phyloP scores from a whole-genome alignment of 2,113 vertebrate species.

The Oryzias melastigma region DNA sequence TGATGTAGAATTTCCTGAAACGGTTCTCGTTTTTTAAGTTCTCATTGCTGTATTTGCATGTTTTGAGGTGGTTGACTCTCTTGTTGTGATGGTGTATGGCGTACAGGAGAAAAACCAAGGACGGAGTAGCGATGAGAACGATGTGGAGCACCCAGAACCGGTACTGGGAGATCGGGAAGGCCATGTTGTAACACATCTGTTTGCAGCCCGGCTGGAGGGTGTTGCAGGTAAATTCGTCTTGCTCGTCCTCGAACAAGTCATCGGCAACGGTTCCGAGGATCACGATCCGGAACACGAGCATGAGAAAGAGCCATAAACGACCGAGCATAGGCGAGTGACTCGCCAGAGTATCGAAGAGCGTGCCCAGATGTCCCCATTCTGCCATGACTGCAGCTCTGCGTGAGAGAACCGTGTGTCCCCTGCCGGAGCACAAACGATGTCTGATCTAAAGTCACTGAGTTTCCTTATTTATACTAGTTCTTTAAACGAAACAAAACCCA shows the following conservation, averaged over 20 bases:
- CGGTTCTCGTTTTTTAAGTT: not conserved
- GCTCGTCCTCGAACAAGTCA: conserved; percentile 89
- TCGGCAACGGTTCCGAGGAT: conserved; percentile 89
- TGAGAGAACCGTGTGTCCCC: no score
- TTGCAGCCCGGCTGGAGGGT: conserved; percentile 92
- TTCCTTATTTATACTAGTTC: no score
- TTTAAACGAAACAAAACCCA: no score
- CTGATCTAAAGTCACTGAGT: no score
- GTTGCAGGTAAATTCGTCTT: conserved; percentile 89
- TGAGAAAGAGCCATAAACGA: conserved; percentile 89
- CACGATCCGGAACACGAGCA: conserved; percentile 90
- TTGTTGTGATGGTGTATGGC: conserved; percentile 84
- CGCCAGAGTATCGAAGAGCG: conserved; percentile 84
- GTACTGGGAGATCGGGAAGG: conserved; percentile 93
- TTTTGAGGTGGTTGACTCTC: conserved; percentile 1
- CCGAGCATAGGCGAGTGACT: conserved; percentile 88
- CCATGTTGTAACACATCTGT: conserved; percentile 87
- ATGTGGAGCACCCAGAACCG: conserved; percentile 96
- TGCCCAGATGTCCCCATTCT: conserved; percentile 85
- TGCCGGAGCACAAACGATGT: no score
- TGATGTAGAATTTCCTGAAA: conserved; percentile 72
- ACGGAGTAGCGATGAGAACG: conserved; percentile 87
- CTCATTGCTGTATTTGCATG: fast-evolving
- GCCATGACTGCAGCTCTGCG: conserved; percentile 74
- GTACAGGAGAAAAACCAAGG: conserved; percentile 86